Base-by-base conservation (phyloP, 2,113 vertebrate genomes). In the Macroglossus sobrinus region DNA sequence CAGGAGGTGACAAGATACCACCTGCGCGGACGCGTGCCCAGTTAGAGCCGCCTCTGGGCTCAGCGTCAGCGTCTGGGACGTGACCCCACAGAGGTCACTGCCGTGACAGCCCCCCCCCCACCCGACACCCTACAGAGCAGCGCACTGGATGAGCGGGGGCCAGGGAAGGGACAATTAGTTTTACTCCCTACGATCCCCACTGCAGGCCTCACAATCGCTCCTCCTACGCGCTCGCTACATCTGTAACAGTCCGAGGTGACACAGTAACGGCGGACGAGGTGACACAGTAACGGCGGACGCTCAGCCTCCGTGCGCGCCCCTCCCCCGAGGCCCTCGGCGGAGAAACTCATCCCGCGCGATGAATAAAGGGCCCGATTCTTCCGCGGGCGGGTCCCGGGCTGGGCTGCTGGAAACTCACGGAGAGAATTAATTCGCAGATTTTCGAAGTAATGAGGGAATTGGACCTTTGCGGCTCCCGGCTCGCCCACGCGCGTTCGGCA, bases 401-500 rank as follows among this genome's bases (percentile, higher is more conserved):
- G 18, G 74, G 80, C 72, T 71, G 38, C n/a, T 75, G n/a, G 45
- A 59, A 93, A 82, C 69, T 55, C 89, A 88, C 14, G 75, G 38
- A 28, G 33, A 59, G 66, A 89, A 86, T 53, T 28, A 86, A 86
- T 63, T 86, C 93, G 71, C 1, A 75, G 87, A 75, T 75, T 47
- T 95, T 92, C 28, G 24, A 93, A 92, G 84, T 43, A 47, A 82
- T 33, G 71, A 90, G 94, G 59, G 68, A 72, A 57, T 55, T 64
- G 80, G 66, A 76, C 76, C 35, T 68, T 45, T 35, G 57, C 26
- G 55, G 61, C 63, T 63, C 53, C 24, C 11, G 53, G 53, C 26
- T 50, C 55, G 82, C 57, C 11, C 38, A 86, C 64, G 40, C 14
- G 22, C 55, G 30, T 3, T 72, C 79, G 16, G 22, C 0, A 59